phyloP scores from a whole-genome alignment of 1,140 invertebrate genomes.

The Ips typographus region DNA sequence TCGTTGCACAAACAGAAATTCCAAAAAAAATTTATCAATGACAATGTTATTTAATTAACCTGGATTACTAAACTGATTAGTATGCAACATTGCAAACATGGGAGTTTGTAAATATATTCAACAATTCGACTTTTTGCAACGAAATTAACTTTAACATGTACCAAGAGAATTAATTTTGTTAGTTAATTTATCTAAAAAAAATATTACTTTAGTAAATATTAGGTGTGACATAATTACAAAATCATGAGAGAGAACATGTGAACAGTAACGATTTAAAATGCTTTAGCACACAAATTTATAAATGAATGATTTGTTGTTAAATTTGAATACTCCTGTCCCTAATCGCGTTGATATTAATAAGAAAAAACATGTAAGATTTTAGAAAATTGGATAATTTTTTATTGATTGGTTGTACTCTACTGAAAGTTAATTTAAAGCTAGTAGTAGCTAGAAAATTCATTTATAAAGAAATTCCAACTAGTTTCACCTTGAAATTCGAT shows the following conservation, averaged over 20 bases:
- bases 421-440: too few relatives aligned
- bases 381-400: too few relatives aligned
- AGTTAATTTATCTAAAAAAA: background rate
- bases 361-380: too few relatives aligned
- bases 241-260: background rate
- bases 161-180: background rate
- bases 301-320: background rate
- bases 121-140: slow-evolving; percentile 2
- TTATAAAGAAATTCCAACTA: too few relatives aligned
- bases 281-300: background rate
- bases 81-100: background rate
- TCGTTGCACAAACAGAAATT: too few relatives aligned
- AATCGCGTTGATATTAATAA: too few relatives aligned
- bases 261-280: background rate
- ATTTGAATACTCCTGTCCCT: background rate
- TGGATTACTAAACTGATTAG: background rate
- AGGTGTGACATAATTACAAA: background rate
- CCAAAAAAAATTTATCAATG: background rate
- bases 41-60: slow-evolving; percentile 1
- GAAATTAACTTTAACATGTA: background rate
- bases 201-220: background rate
- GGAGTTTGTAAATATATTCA: background rate
- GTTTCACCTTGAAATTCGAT: too few relatives aligned
- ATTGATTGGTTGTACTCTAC: too few relatives aligned
- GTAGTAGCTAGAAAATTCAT: too few relatives aligned